phyloP scores from a whole-genome alignment of 2,888 invertebrate species.

The Ennomos erosarius region DNA sequence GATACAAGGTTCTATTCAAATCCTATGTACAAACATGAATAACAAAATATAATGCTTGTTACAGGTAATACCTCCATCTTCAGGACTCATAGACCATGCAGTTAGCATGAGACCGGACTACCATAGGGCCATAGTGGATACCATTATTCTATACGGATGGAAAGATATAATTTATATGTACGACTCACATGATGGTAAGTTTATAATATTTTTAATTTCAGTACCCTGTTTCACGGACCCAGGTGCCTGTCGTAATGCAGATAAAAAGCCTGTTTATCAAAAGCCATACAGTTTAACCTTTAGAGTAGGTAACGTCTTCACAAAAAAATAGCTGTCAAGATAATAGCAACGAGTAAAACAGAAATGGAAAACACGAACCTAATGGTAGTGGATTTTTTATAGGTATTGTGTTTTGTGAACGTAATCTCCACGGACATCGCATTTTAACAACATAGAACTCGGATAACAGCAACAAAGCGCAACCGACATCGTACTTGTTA shows the following conservation, averaged over 20 bases:
- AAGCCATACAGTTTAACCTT: too few relatives aligned
- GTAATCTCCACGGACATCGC: not conserved
- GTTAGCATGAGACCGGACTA: constrained; percentile 98
- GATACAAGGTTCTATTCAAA: too few relatives aligned
- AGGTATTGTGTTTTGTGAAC: not conserved
- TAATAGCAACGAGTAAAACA: too few relatives aligned
- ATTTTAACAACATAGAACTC: constrained; percentile 7
- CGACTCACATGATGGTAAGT: constrained; percentile 95
- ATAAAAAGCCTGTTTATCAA: too few relatives aligned
- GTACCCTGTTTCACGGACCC: too few relatives aligned
- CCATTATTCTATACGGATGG: constrained; percentile 97
- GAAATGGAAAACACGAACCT: too few relatives aligned
- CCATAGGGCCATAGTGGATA: constrained; percentile 97
- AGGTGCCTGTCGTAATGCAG: too few relatives aligned
- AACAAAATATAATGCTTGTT: constrained; percentile 14
- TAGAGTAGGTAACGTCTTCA: too few relatives aligned
- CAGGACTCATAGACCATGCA: constrained; percentile 95
- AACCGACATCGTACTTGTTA: constrained; percentile 42
- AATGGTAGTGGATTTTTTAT: too few relatives aligned
- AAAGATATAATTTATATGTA: constrained; percentile 95
- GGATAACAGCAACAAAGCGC: constrained; percentile 45
- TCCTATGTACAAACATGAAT: too few relatives aligned
- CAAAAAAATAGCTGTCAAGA: too few relatives aligned
- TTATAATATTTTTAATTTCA: not conserved
- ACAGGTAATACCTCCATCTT: constrained; percentile 94